Evolutionary conservation across 2,888 invertebrate species (phyloP).

Genomic region (Rotaria socialis): DNA sequence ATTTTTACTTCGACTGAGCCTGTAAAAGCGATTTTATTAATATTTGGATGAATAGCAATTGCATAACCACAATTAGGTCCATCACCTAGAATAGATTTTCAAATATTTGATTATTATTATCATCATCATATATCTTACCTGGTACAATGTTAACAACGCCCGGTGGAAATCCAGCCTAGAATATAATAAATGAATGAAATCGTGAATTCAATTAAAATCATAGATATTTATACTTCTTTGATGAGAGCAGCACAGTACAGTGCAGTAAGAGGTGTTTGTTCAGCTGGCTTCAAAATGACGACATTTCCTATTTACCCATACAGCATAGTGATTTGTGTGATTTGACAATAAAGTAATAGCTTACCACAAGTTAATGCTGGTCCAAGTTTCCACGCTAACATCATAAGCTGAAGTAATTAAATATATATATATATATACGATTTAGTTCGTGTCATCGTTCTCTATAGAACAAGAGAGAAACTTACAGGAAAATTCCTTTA

Average conservation of each 20-base stretch:
- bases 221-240: conserved; percentile 52
- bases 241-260: conserved; percentile 47
- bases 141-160: conserved; percentile 75
- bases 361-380: conserved; percentile 65
- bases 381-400: conserved; percentile 69
- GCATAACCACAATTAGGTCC: conserved; percentile 72
- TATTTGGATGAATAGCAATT: conserved; percentile 67
- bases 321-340: not conserved
- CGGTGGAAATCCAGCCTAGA: conserved; percentile 67
- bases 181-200: not conserved
- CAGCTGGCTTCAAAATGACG: conserved; percentile 49
- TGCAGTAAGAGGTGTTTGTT: conserved; percentile 49
- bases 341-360: no score
- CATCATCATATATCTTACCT: conserved; percentile 52
- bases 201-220: not conserved
- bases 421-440: no score
- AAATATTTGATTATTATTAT: no score
- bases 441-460: no score
- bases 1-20: conserved; percentile 68
- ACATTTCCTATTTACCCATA: conserved; percentile 40
- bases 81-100: conserved; percentile 54
- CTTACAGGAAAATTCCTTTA: conserved; percentile 39
- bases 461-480: not conserved
- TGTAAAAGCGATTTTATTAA: conserved; percentile 75
- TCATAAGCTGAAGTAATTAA: no score